These are phyloP conservation scores for Melanostigma gelatinosum DNA, from an alignment of 2,113 vertebrate species.

Conservation along the genomic window DNA sequence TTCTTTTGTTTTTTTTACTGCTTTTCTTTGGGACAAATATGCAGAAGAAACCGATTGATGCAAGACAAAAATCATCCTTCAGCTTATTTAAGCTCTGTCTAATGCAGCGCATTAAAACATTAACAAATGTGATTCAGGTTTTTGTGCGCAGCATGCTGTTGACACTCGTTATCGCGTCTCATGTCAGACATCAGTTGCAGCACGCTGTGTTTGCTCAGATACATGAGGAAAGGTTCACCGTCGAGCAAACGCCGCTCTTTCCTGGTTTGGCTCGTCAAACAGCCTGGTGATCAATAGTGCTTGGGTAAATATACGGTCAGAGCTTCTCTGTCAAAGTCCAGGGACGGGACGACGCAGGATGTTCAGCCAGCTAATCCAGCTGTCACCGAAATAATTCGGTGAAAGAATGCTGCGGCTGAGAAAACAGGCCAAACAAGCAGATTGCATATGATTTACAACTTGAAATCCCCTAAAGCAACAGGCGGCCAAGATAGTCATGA, in stretches of 20 bases:
- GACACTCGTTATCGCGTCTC: conserved; percentile 71
- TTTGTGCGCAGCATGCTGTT: conserved; percentile 52
- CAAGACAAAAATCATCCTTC: background rate
- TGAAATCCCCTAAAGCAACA: background rate
- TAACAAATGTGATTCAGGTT: conserved; percentile 57
- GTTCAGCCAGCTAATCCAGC: conserved; percentile 64
- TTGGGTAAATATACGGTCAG: conserved; percentile 61
- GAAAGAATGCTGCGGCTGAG: conserved; percentile 61
- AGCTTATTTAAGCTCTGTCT: conserved; percentile 23
- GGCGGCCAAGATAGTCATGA: background rate
- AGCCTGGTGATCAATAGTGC: conserved; percentile 68
- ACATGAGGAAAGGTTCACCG: conserved; percentile 69
- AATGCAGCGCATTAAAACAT: conserved; percentile 63
- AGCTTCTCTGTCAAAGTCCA: conserved; percentile 77
- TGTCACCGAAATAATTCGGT: conserved; percentile 64
- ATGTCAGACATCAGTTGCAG: conserved; percentile 76
- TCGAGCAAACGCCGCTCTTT: conserved; percentile 72
- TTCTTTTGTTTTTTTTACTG: background rate
- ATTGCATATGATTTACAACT: conserved; percentile 11
- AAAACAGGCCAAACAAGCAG: conserved; percentile 2
- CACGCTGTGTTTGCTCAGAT: conserved; percentile 70
- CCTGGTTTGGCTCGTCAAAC: conserved; percentile 63
- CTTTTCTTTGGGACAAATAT: background rate
- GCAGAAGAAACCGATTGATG: conserved; percentile 3
- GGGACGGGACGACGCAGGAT: conserved; percentile 62